These are phyloP conservation scores for Agrotis ipsilon DNA, from an alignment of 2,888 invertebrate genomes.

Conservation along the genomic window DNA sequence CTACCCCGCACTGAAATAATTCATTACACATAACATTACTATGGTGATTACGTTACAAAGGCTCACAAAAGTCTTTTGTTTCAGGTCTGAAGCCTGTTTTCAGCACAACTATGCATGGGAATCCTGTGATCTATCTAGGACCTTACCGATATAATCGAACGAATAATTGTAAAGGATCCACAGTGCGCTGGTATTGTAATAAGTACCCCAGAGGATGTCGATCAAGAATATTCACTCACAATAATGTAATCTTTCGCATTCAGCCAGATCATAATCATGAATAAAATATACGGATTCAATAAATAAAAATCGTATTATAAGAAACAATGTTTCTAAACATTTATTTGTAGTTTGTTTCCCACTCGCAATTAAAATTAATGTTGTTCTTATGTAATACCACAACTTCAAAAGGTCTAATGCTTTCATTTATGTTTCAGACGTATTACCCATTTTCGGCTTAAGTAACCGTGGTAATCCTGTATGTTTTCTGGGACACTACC, in stretches of 20 bases:
- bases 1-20: neutral
- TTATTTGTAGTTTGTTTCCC: no score
- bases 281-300: neutral
- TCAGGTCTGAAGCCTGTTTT: conserved; percentile 25
- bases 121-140: conserved; percentile 52
- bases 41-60: neutral
- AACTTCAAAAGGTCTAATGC: neutral
- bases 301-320: no score
- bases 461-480: conserved; percentile 31
- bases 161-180: conserved; percentile 29
- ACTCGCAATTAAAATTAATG: neutral
- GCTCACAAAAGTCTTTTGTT: neutral
- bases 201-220: conserved; percentile 39
- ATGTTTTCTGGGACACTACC: conserved; percentile 14
- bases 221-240: conserved; percentile 40
- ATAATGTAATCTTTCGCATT: conserved; percentile 20
- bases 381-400: neutral
- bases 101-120: conserved; percentile 43
- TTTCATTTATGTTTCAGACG: conserved; percentile 4
- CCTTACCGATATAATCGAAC: conserved; percentile 49
- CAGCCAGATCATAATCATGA: conserved; percentile 48
- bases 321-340: no score
- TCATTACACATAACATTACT: neutral
- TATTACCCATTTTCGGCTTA: conserved; percentile 6
- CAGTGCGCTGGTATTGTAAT: conserved; percentile 52